phyloP scores from a whole-genome alignment of 2,113 vertebrate species.

The Ramphastos sulfuratus region DNA sequence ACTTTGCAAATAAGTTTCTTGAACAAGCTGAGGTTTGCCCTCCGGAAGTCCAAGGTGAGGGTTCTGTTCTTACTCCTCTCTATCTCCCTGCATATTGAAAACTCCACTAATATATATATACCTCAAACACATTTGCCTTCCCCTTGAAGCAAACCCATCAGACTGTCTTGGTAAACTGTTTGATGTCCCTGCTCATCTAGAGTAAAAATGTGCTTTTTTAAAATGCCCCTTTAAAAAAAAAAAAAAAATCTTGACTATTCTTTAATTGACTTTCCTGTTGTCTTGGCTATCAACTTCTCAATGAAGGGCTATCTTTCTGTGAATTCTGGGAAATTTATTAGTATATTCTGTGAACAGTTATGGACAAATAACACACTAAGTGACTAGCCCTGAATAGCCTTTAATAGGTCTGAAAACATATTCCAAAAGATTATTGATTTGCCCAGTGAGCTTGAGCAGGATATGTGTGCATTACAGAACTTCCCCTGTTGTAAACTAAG shows the following conservation, averaged over 20 bases:
- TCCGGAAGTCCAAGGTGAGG: no score
- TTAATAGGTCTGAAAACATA: neutral
- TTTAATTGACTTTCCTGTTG: neutral
- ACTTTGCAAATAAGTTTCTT: no score
- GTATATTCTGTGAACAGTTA: neutral
- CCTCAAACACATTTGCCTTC: neutral
- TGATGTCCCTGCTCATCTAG: neutral
- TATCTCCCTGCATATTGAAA: no score
- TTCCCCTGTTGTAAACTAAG: neutral
- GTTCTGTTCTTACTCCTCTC: no score
- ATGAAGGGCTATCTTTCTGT: neutral
- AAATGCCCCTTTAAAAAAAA: no score
- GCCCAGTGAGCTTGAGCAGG: neutral
- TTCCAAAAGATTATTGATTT: neutral
- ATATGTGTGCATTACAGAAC: neutral
- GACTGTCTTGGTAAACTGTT: neutral
- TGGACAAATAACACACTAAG: neutral
- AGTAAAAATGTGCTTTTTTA: neutral
- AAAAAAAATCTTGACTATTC: no score
- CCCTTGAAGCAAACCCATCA: neutral
- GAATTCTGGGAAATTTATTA: neutral
- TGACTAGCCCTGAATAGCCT: neutral
- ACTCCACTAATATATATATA: no score
- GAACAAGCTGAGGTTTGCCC: no score
- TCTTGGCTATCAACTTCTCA: neutral